phyloP scores from a whole-genome alignment of 1,140 invertebrate species.

The Zaprionus ghesquierei region DNA sequence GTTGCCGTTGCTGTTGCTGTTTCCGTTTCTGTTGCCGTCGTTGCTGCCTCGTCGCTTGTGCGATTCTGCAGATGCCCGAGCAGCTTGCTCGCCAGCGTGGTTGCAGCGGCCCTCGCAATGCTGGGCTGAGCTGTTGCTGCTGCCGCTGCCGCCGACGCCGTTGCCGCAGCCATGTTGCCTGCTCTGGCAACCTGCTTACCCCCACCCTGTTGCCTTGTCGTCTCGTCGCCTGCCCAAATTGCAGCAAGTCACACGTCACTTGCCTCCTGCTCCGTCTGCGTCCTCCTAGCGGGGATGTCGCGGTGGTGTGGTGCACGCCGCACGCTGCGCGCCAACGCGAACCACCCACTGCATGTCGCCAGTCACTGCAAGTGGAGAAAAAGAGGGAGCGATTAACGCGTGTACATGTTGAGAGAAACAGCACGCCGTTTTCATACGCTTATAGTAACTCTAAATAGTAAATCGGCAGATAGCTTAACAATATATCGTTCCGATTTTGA shows the following conservation, averaged over 20 bases:
- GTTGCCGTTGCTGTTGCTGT: background rate
- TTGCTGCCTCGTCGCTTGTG: background rate
- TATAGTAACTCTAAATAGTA: too few species aligned
- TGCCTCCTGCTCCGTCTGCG: background rate
- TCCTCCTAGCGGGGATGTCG: slow-evolving; percentile 46
- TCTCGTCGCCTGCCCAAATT: slow-evolving; percentile 4
- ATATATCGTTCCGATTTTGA: too few species aligned
- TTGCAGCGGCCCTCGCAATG: slow-evolving; percentile 1
- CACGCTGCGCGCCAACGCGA: slow-evolving; percentile 46
- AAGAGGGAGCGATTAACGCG: background rate
- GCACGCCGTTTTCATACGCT: too few species aligned
- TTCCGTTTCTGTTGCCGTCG: background rate
- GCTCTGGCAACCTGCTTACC: background rate
- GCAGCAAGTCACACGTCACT: background rate
- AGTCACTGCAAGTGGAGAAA: slow-evolving; percentile 22
- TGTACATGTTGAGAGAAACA: background rate
- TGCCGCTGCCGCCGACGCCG: background rate
- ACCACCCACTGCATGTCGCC: slow-evolving; percentile 50
- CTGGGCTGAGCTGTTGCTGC: slow-evolving; percentile 1
- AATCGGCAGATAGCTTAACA: too few species aligned
- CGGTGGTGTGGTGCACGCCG: slow-evolving; percentile 34
- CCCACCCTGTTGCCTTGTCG: background rate
- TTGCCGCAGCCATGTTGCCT: background rate
- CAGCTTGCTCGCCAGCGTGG: slow-evolving; percentile 35
- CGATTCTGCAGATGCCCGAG: slow-evolving; percentile 36